phyloP scores from a whole-genome alignment of 2,797 vertebrate genomes.

The Sternarchorhynchus goeldii region DNA sequence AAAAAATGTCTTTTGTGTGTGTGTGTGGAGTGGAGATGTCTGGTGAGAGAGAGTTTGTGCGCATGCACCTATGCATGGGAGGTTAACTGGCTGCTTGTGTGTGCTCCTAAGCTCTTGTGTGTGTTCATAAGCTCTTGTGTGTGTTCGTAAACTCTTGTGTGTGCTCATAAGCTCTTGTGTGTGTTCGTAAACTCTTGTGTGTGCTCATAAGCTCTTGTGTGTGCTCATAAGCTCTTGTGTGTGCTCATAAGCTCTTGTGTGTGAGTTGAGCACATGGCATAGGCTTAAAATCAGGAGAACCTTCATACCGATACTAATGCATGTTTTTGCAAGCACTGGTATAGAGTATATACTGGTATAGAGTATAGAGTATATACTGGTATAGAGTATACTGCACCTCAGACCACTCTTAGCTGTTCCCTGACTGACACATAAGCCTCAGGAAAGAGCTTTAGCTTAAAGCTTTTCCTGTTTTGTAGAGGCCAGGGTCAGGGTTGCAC shows the following conservation, averaged over 20 bases:
- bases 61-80: slow-evolving; percentile 50
- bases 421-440: slow-evolving; percentile 38
- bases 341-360: slow-evolving; percentile 60
- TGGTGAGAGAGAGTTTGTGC: neutral
- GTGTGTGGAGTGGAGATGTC: neutral
- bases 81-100: slow-evolving; percentile 71
- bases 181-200: too few relatives aligned
- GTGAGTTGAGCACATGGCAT: slow-evolving; percentile 60
- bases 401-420: slow-evolving; percentile 36
- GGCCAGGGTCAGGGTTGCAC: slow-evolving; percentile 61
- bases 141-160: too few relatives aligned
- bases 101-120: slow-evolving; percentile 70
- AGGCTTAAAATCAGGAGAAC: slow-evolving; percentile 56
- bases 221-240: slow-evolving; percentile 54
- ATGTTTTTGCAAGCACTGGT: slow-evolving; percentile 63
- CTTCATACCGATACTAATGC: slow-evolving; percentile 53
- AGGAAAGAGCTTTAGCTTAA: slow-evolving; percentile 58
- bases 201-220: too few relatives aligned
- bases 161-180: too few relatives aligned
- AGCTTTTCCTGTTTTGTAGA: slow-evolving; percentile 64
- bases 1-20: neutral
- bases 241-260: slow-evolving; percentile 70
- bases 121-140: slow-evolving; percentile 70
- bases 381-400: slow-evolving; percentile 60
- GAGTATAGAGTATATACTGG: too few relatives aligned